Evolutionary conservation across 2,888 invertebrate genomes (phyloP).

Genomic region (Lepidocyrtoides sp.): DNA sequence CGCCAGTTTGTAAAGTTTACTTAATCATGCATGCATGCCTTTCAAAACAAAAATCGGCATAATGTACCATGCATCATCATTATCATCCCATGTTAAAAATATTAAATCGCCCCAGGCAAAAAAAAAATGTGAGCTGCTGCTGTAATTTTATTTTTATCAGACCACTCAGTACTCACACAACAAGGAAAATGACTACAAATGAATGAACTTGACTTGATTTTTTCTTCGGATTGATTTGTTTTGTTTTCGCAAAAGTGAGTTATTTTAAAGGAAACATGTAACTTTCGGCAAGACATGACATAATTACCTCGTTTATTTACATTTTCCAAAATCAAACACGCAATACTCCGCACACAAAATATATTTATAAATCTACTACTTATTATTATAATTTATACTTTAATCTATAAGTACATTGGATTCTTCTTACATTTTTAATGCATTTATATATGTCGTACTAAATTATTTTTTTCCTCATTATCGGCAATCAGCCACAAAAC

Average conservation of each 20-base stretch:
- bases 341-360: neutral
- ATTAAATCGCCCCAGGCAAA: neutral
- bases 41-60: neutral
- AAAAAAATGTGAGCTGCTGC: neutral
- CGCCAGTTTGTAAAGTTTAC: too few species aligned
- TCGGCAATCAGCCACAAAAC: neutral
- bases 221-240: neutral
- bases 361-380: neutral
- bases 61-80: neutral
- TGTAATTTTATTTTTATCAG: neutral
- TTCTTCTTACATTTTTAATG: neutral
- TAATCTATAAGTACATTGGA: too few species aligned
- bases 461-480: neutral
- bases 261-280: too few species aligned
- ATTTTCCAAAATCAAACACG: neutral
- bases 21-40: neutral
- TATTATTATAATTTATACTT: too few species aligned
- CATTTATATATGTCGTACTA: neutral
- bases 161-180: too few species aligned
- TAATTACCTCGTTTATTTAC: neutral
- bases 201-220: neutral
- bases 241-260: too few species aligned
- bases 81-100: neutral
- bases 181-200: neutral
- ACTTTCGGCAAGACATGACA: too few species aligned